These are phyloP conservation scores for Melitaea athalia DNA, from an alignment of 2,888 invertebrate genomes.

Conservation along the genomic window DNA sequence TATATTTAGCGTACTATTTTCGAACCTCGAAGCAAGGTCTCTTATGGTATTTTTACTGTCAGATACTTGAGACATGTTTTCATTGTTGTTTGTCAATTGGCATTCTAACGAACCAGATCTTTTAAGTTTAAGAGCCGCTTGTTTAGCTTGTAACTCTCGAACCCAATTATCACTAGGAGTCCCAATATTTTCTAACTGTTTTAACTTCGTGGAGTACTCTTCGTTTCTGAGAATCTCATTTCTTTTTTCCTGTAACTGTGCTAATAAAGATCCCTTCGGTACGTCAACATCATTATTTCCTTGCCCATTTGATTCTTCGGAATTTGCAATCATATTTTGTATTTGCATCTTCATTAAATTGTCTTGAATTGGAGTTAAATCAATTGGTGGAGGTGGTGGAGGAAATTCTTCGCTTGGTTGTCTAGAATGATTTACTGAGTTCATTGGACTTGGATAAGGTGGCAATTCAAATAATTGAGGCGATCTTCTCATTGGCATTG, in stretches of 20 bases:
- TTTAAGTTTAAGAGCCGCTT: conserved; percentile 80
- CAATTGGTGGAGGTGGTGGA: conserved; percentile 91
- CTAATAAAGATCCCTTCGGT: conserved; percentile 77
- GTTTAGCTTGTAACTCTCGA: conserved; percentile 90
- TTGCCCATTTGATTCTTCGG: conserved; percentile 38
- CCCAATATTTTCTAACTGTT: conserved; percentile 58
- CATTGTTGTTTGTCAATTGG: conserved; percentile 61
- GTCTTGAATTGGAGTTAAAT: conserved; percentile 85
- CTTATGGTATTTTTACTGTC: conserved; percentile 81
- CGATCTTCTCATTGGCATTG: conserved; percentile 65
- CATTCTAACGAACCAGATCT: conserved; percentile 67
- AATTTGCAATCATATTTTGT: conserved; percentile 43
- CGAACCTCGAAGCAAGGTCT: conserved; percentile 92
- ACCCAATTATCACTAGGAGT: conserved; percentile 85
- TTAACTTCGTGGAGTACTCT: conserved; percentile 57
- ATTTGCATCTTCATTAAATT: conserved; percentile 79
- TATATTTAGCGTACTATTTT: conserved; percentile 66
- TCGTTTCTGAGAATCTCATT: conserved; percentile 82
- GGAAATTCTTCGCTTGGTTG: conserved; percentile 95
- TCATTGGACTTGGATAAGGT: conserved; percentile 90
- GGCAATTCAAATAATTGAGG: conserved; percentile 84
- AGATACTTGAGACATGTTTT: conserved; percentile 47
- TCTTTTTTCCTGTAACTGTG: conserved; percentile 85
- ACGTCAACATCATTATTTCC: conserved; percentile 59
- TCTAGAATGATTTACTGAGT: conserved; percentile 90